Evolutionary conservation across 2,797 vertebrate species (phyloP).

Genomic region (Danio kyathit): DNA sequence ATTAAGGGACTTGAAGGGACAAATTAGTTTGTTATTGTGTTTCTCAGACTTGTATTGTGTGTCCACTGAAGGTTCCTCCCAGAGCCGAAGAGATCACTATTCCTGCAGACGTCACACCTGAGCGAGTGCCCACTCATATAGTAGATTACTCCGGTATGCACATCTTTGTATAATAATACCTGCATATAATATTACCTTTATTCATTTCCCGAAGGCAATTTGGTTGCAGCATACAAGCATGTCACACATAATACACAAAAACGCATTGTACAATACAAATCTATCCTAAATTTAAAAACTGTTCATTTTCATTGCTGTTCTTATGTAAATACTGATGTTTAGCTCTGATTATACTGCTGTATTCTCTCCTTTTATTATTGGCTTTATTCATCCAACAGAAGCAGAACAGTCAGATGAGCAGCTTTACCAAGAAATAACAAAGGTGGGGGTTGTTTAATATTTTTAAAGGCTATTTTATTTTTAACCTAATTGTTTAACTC

Average conservation of each 20-base stretch:
- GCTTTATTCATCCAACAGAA: slow-evolving; percentile 70
- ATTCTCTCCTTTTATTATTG: background rate
- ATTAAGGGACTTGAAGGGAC: background rate
- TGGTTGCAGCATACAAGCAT: too few species aligned
- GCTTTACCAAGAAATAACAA: slow-evolving; percentile 95
- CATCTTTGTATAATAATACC: background rate
- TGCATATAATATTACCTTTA: too few species aligned
- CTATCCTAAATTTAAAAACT: too few species aligned
- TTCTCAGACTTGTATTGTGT: slow-evolving; percentile 1
- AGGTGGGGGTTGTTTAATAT: slow-evolving; percentile 77
- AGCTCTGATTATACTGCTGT: background rate
- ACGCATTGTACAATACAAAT: too few species aligned
- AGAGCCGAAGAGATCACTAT: slow-evolving; percentile 98
- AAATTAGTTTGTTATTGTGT: background rate
- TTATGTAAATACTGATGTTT: background rate
- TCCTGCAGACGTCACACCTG: slow-evolving; percentile 96
- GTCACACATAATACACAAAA: too few species aligned
- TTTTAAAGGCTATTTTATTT: background rate
- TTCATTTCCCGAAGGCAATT: too few species aligned
- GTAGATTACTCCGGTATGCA: slow-evolving; percentile 94
- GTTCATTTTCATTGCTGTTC: background rate
- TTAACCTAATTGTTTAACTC: background rate
- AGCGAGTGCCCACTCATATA: slow-evolving; percentile 97
- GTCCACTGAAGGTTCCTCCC: slow-evolving; percentile 87
- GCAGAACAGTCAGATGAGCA: slow-evolving; percentile 96